Conservation (phyloP, 1,140 invertebrate genomes). For the Pectinophora gossypiella region DNA sequence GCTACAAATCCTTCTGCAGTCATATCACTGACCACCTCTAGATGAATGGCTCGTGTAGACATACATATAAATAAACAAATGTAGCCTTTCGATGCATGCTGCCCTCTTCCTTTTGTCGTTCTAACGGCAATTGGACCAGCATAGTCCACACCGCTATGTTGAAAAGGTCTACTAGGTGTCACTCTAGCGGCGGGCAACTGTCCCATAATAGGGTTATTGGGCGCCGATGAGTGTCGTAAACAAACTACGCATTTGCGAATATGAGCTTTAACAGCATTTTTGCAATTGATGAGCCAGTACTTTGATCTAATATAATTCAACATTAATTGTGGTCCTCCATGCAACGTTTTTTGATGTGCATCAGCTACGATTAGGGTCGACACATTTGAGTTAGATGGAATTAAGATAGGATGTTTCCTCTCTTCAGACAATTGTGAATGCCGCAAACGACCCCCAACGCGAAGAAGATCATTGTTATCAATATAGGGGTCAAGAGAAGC, state of each 20-base stretch:
- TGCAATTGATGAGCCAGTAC: constrained; percentile 31
- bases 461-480: not conserved
- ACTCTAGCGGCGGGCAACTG: constrained; percentile 1
- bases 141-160: constrained; percentile 7
- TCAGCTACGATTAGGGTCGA: constrained; percentile 17
- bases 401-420: constrained; percentile 22
- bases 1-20: constrained; percentile 33
- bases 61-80: constrained; percentile 10
- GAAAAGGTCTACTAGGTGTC: constrained; percentile 1
- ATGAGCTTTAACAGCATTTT: constrained; percentile 9
- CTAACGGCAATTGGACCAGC: constrained; percentile 8
- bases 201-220: constrained; percentile 5
- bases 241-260: constrained; percentile 32
- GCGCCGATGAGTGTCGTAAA: not conserved
- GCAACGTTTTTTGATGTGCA: constrained; percentile 31
- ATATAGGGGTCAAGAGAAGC: not conserved
- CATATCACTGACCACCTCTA: constrained; percentile 29
- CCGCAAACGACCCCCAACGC: not conserved
- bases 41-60: constrained; percentile 8
- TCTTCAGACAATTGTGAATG: not conserved
- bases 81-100: constrained; percentile 5
- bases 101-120: constrained; percentile 2
- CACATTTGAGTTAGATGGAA: constrained; percentile 17
- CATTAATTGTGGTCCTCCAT: constrained; percentile 32
- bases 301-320: constrained; percentile 16